These are phyloP conservation scores for Luidia sarsii DNA, from an alignment of 53 echinoderm and acorn worm species.

Conservation along the genomic window DNA sequence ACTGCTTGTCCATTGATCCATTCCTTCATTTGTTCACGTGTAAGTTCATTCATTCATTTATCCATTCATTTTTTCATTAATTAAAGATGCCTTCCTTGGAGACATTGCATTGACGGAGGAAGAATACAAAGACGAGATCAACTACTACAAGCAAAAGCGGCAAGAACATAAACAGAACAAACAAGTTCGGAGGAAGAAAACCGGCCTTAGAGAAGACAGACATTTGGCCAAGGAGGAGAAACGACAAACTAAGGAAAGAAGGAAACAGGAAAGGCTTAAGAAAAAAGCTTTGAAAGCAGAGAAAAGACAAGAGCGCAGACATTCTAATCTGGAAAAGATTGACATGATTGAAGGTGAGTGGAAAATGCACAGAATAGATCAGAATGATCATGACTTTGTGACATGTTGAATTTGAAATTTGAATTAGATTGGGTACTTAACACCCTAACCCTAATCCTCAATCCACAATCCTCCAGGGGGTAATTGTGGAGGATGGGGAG, in stretches of 20 bases:
- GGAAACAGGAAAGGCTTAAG: constrained; percentile 6
- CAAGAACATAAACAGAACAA: constrained; percentile 25
- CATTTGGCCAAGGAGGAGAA: constrained; percentile 28
- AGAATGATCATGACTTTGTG: too few relatives aligned
- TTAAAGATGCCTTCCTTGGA: constrained; percentile 72
- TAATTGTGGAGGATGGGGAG: too few relatives aligned
- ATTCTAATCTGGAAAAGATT: constrained; percentile 1
- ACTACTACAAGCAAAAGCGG: constrained; percentile 22
- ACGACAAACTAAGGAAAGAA: constrained; percentile 35
- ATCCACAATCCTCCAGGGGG: too few relatives aligned
- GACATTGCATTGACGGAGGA: constrained; percentile 89
- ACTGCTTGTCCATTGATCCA: too few relatives aligned
- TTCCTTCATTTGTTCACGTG: too few relatives aligned
- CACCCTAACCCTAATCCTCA: too few relatives aligned
- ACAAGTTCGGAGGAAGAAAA: constrained; percentile 26
- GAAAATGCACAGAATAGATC: too few relatives aligned
- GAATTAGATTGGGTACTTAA: too few relatives aligned
- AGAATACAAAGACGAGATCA: constrained; percentile 56
- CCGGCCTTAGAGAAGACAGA: constrained; percentile 17
- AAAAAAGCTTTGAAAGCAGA: constrained; percentile 31
- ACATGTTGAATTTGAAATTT: too few relatives aligned
- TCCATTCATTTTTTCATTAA: not conserved
- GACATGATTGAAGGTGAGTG: constrained; percentile 36
- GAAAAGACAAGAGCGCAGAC: constrained; percentile 11
- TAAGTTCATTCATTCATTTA: too few relatives aligned